Evolutionary conservation across 2,888 invertebrate species (phyloP), one percentile per base, ranked within the genome.

Genomic region (Drosophila parthenogenetica): DNA sequence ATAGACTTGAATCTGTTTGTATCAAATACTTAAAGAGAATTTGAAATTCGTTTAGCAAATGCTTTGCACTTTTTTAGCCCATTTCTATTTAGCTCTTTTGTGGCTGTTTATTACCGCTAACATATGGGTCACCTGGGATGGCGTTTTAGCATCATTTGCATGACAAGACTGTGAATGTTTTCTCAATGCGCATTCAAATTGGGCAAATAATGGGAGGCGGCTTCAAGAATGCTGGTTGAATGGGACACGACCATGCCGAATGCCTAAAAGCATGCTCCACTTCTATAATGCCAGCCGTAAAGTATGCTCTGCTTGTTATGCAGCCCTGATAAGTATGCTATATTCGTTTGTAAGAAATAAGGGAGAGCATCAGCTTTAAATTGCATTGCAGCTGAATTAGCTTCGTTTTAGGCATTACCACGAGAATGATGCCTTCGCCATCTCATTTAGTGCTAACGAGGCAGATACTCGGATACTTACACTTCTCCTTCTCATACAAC

Each of bases 101-200:
- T 45, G 53, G 65, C 75, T 79, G 82, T 79, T 81, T 83, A 86
- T 86, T 80, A 61, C 68, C 77, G 71, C 63, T 80, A 78, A 79
- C 84, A 83, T 86, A 81, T 86, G 79, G 86, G 83, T 86, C 83
- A 77, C 79, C 86, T 73, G 83, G 83, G 83, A 83, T 75, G 66
- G 64, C 68, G 70, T 64, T 79, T 77, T 77, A 68, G 69, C 82
- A 79, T 79, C 72, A 82, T 81, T 81, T 81, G 80, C 80, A 77
- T 79, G 83, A 77, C 80, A 77, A 63, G 70, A 29, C 74, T 53
- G 63, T 58, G 70, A 64, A 79, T 81, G 73, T 79, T 77, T 81
- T 77, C 74, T 71, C 81, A 65, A 73, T 80, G 78, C 77, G 67
- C 73, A 73, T 73, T 77, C 67, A 80, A 79, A 79, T 81, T 81